Percentiles rank a stretch among this genome's conserved stretches.
phyloP scores from a whole-genome alignment of 2,888 invertebrate genomes.

The Pterostichus madidus region DNA sequence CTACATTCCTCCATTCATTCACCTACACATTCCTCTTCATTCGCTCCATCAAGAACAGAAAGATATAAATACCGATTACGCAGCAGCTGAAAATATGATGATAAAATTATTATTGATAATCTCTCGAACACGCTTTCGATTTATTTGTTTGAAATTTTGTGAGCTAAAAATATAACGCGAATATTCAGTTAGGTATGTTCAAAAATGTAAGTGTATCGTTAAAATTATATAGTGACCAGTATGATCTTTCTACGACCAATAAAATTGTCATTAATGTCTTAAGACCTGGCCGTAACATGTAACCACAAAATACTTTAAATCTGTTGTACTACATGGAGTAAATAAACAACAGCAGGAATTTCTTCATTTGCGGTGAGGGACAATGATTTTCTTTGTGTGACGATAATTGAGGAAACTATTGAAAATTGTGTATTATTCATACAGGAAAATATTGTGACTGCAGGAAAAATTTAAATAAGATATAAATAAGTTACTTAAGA shows the following conservation, averaged over 20 bases:
- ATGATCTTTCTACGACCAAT: conserved; percentile 17
- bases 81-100: background rate
- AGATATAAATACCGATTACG: no score
- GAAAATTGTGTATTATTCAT: no score
- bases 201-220: background rate
- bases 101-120: background rate
- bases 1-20: no score
- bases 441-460: no score
- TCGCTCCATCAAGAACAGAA: no score
- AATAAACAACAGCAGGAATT: background rate
- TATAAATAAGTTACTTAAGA: no score
- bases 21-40: no score
- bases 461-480: no score
- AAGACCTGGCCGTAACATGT: background rate
- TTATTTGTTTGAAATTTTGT: background rate
- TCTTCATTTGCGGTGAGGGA: background rate
- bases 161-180: background rate
- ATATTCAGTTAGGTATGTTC: background rate
- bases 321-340: background rate
- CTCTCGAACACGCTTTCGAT: no score
- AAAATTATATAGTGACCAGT: background rate
- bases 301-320: background rate
- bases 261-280: conserved; percentile 14
- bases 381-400: no score
- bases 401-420: no score